Percentiles rank a stretch among this genome's conserved stretches.
Evolutionary conservation across 2,797 vertebrate species (phyloP).

Genomic region (Clarias pachynema): DNA sequence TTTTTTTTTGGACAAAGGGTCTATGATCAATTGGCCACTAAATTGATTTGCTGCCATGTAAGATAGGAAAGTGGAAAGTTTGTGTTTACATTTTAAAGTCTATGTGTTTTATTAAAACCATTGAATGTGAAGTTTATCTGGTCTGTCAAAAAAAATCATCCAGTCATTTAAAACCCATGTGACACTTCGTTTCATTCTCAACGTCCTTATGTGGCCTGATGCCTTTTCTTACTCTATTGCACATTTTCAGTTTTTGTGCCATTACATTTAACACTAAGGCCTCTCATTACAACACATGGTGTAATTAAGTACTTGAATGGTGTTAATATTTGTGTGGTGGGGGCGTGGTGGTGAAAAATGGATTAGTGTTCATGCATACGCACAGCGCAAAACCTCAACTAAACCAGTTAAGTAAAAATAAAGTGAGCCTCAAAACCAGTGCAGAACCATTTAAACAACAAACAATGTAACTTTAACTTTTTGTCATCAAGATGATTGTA

Average conservation of each 20-base stretch:
- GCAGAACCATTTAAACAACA: background rate
- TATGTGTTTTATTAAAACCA: slow-evolving; percentile 52
- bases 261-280: slow-evolving; percentile 25
- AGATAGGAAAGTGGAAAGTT: background rate
- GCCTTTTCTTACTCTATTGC: slow-evolving; percentile 25
- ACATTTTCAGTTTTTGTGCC: slow-evolving; percentile 29
- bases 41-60: background rate
- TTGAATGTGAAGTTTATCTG: slow-evolving; percentile 51
- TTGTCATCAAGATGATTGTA: slow-evolving; percentile 50
- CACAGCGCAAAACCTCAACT: slow-evolving; percentile 46
- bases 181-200: slow-evolving; percentile 40
- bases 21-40: background rate
- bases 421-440: slow-evolving; percentile 46
- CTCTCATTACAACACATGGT: slow-evolving; percentile 23
- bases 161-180: slow-evolving; percentile 27
- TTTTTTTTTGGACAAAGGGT: background rate
- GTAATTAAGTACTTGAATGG: slow-evolving; percentile 35
- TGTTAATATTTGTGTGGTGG: slow-evolving; percentile 34
- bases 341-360: background rate
- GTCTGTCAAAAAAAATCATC: background rate
- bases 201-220: slow-evolving; percentile 14
- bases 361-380: slow-evolving; percentile 39
- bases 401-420: slow-evolving; percentile 18
- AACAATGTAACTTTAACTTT: slow-evolving; percentile 10
- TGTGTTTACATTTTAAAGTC: slow-evolving; percentile 49